Evolutionary conservation across 2,113 vertebrate species (phyloP).

Genomic region (Pangasianodon hypophthalmus): DNA sequence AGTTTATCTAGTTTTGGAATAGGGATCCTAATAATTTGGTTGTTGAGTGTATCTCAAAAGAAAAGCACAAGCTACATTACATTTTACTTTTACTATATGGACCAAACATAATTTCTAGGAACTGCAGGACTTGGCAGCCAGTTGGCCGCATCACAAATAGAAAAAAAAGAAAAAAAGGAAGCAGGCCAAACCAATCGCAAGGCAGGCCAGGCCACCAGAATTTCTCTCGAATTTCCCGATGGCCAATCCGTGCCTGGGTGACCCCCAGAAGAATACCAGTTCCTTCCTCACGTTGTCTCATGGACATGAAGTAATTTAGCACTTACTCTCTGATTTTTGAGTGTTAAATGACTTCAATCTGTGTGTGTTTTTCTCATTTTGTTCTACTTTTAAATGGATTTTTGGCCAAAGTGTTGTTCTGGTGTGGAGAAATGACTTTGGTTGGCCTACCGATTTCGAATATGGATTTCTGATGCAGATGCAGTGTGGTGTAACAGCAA

Average conservation of each 20-base stretch:
- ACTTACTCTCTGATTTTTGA: background rate
- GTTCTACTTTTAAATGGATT: background rate
- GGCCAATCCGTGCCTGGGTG: background rate
- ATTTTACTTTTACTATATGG: background rate
- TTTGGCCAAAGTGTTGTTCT: background rate
- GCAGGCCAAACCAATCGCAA: background rate
- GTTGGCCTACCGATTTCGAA: background rate
- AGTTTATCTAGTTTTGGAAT: background rate
- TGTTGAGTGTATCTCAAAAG: background rate
- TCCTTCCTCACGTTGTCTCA: background rate
- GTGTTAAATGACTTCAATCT: background rate
- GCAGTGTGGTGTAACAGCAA: background rate
- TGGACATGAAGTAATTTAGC: background rate
- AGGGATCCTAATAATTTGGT: background rate
- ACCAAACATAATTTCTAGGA: background rate
- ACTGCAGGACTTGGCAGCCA: background rate
- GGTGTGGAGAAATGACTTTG: background rate
- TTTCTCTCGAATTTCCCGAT: background rate
- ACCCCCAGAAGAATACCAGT: background rate
- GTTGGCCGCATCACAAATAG: background rate
- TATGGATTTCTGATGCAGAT: background rate
- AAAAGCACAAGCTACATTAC: background rate
- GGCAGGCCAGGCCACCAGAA: background rate
- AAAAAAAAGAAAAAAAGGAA: background rate
- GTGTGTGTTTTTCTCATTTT: background rate